Conservation (phyloP, 2,888 invertebrate genomes). For the Aporophyla nigra region DNA sequence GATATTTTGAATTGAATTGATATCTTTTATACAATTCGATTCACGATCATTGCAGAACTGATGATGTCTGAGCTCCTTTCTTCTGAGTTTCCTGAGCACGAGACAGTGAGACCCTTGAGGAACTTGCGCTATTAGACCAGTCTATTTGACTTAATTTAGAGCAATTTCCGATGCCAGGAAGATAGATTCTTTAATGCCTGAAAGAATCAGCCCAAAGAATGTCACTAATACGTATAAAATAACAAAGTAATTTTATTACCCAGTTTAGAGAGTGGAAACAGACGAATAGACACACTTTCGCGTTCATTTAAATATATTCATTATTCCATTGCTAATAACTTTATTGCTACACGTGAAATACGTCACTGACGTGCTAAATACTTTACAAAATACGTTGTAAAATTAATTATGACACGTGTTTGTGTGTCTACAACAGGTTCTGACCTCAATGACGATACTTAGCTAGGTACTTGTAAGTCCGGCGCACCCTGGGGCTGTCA, state of each 20-base stretch:
- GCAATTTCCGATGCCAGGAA: background rate
- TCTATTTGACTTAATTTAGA: too few relatives aligned
- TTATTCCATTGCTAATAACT: constrained; percentile 14
- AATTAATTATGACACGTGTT: constrained; percentile 45
- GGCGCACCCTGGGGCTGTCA: constrained; percentile 16
- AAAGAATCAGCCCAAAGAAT: background rate
- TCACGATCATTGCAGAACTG: background rate
- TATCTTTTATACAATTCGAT: background rate
- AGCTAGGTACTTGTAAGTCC: background rate
- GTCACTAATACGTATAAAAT: background rate
- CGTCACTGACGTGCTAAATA: constrained; percentile 59
- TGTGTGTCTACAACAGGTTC: constrained; percentile 22
- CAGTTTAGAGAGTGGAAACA: background rate
- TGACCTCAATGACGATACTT: constrained; percentile 36
- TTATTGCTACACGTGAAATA: constrained; percentile 58
- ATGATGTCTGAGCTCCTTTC: background rate
- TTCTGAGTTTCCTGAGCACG: too few relatives aligned
- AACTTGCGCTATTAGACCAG: background rate
- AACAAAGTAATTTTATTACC: background rate
- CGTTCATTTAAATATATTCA: constrained; percentile 5
- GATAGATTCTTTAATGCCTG: background rate
- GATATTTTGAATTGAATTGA: background rate
- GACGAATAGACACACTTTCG: constrained; percentile 15
- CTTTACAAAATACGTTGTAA: constrained; percentile 59
- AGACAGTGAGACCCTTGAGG: background rate